A percentile compares a stretch with the other conserved stretches of the same genome.
These are phyloP conservation scores for Ctenosaura bakeri DNA, from an alignment of 2,797 vertebrate genomes.

Conservation along the genomic window DNA sequence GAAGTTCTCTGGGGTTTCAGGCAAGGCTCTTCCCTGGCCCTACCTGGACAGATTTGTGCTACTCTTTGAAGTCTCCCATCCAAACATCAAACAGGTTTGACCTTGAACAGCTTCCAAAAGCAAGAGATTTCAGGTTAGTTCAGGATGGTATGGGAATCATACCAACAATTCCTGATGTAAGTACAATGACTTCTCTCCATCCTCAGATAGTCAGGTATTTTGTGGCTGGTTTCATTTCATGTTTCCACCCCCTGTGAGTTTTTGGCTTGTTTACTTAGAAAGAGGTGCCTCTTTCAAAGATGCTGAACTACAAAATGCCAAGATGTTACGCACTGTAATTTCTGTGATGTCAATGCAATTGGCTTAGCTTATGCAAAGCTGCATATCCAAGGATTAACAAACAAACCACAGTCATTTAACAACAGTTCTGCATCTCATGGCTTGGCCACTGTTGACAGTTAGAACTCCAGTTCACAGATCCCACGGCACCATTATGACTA, in stretches of 20 bases:
- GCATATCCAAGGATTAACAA: slow-evolving; percentile 15
- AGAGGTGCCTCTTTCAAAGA: not conserved
- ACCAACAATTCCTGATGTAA: no score
- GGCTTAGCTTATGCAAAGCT: not conserved
- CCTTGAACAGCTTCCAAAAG: no score
- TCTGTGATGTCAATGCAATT: not conserved
- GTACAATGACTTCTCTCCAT: not conserved
- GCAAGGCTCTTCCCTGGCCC: no score
- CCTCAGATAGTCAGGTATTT: not conserved
- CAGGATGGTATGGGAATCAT: no score
- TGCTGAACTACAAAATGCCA: not conserved
- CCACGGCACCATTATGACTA: no score
- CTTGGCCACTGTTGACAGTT: not conserved
- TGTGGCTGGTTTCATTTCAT: not conserved
- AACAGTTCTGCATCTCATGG: not conserved
- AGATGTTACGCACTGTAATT: not conserved
- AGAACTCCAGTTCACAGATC: not conserved
- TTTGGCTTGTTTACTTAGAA: not conserved
- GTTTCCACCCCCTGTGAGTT: not conserved
- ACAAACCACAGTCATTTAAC: not conserved
- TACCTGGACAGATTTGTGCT: no score
- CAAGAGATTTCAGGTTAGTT: no score
- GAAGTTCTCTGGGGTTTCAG: no score
- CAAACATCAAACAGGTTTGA: no score
- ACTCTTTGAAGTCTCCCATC: no score